Conservation (phyloP, 2,797 vertebrate genomes). For the Dicrostonyx torquatus region DNA sequence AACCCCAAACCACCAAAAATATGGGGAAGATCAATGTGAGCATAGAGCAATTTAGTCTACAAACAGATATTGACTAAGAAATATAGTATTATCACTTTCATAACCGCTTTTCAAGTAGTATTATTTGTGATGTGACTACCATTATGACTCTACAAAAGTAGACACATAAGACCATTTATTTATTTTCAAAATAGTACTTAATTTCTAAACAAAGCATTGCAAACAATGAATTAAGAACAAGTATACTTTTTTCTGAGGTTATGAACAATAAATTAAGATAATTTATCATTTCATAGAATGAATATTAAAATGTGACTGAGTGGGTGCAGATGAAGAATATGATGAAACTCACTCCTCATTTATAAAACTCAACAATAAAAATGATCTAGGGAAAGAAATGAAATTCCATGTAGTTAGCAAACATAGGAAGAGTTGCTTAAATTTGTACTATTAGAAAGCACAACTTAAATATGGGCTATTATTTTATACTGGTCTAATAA, state of each 20-base stretch:
- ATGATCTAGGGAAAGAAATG: not conserved
- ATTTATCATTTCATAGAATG: not conserved
- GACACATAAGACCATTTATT: not conserved
- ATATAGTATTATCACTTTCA: not conserved
- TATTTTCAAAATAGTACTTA: not conserved
- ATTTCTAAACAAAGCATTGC: not conserved
- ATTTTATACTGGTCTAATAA: not conserved
- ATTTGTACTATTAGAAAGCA: slow-evolving; percentile 21
- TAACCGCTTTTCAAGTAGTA: not conserved
- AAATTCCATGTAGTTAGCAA: not conserved
- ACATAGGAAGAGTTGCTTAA: not conserved
- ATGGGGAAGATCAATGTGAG: not conserved
- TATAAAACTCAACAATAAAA: not conserved
- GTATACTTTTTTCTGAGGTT: not conserved
- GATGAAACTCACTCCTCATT: not conserved
- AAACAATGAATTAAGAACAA: not conserved
- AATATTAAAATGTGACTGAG: not conserved
- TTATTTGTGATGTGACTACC: not conserved
- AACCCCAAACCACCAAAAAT: not conserved
- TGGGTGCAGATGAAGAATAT: not conserved
- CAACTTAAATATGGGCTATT: not conserved
- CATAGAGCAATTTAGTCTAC: not conserved
- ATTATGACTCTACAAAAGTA: not conserved
- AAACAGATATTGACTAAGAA: not conserved
- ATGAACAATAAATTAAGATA: not conserved